These are phyloP conservation scores for Sanderia malayensis DNA, from an alignment of 30 jellyfish, hydroid and myxozoan genomes.

Conservation along the genomic window DNA sequence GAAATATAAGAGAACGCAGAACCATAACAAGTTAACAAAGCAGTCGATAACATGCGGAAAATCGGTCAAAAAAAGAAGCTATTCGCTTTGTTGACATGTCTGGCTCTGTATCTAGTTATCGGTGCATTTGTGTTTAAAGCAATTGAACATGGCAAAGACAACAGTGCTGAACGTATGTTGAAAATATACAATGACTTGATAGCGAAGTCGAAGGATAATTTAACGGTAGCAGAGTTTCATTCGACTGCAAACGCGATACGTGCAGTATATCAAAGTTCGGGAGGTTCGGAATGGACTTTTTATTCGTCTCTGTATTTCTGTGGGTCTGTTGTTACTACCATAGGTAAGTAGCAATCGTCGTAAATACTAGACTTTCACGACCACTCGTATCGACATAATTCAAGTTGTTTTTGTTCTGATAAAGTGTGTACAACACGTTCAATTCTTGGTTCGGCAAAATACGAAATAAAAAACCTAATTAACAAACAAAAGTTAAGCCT, in stretches of 20 bases:
- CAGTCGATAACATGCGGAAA: too few species aligned
- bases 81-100: constrained; percentile 16
- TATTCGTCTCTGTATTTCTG: constrained; percentile 66
- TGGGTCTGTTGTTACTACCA: constrained; percentile 73
- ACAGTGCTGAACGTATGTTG: constrained; percentile 15
- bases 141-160: constrained; percentile 16
- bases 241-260: constrained; percentile 18
- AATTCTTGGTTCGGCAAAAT: too few species aligned
- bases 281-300: constrained; percentile 63
- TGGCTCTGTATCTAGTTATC: constrained; percentile 28
- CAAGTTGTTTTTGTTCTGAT: too few species aligned
- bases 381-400: too few species aligned
- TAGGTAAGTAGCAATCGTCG: too few species aligned
- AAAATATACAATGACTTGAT: background rate
- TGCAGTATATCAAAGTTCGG: background rate
- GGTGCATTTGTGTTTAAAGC: constrained; percentile 53
- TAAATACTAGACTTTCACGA: too few species aligned
- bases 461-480: too few species aligned
- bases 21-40: too few species aligned
- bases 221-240: constrained; percentile 41
- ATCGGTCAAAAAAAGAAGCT: constrained; percentile 23
- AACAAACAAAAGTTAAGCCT: too few species aligned
- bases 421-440: too few species aligned
- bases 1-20: too few species aligned
- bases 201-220: constrained; percentile 16